phyloP scores from a whole-genome alignment of 2,113 vertebrate species.

The Pycnonotus jocosus region DNA sequence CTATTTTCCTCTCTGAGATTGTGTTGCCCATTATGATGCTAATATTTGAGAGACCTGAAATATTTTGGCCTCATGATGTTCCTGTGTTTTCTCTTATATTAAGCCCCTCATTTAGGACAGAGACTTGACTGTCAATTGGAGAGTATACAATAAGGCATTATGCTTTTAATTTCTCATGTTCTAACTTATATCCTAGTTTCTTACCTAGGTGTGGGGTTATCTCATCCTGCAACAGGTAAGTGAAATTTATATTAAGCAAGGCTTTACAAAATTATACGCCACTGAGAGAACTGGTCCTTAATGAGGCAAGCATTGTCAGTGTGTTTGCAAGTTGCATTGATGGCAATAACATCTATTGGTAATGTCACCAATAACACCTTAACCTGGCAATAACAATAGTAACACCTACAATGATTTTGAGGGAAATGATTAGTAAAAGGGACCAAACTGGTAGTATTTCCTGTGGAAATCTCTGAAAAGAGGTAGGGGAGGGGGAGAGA shows the following conservation, averaged over 20 bases:
- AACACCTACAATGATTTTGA: not conserved
- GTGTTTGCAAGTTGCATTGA: not conserved
- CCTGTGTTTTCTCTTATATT: not conserved
- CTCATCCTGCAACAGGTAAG: not conserved
- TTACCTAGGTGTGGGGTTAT: not conserved
- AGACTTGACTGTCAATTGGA: not conserved
- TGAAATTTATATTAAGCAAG: not conserved
- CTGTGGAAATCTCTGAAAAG: not conserved
- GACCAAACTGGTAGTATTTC: not conserved
- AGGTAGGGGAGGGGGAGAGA: not conserved
- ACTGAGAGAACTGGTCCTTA: not conserved
- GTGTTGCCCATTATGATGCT: not conserved
- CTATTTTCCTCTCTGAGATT: not conserved
- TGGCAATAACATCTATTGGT: not conserved
- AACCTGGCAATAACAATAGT: not conserved
- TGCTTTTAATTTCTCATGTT: not conserved
- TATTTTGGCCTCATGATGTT: not conserved
- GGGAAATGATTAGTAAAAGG: not conserved
- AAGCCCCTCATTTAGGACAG: not conserved
- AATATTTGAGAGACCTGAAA: not conserved
- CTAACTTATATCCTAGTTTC: not conserved
- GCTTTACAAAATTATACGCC: not conserved
- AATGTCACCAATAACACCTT: not conserved
- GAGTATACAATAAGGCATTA: not conserved
- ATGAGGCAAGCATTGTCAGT: not conserved